phyloP scores from a whole-genome alignment of 2,888 invertebrate genomes.

The Vesta saturnalis region DNA sequence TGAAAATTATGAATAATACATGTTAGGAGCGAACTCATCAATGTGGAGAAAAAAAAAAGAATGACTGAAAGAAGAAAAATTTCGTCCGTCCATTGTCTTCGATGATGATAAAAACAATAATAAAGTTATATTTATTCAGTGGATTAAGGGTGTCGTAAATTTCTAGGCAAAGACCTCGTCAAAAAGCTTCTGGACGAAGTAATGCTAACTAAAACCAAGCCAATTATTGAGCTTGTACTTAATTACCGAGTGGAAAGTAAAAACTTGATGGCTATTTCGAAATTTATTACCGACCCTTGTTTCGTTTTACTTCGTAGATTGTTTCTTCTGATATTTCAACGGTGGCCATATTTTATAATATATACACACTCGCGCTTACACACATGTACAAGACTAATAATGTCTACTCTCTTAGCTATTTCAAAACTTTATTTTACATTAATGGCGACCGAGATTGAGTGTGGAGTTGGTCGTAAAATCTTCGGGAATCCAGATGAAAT shows the following conservation, averaged over 20 bases:
- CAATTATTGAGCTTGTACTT: slow-evolving; percentile 38
- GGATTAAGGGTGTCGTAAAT: slow-evolving; percentile 45
- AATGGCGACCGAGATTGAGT: slow-evolving; percentile 20
- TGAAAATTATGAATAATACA: slow-evolving; percentile 30
- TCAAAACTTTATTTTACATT: slow-evolving; percentile 13
- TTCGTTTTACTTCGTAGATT: slow-evolving; percentile 4
- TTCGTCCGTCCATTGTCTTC: slow-evolving; percentile 29
- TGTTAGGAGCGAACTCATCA: neutral
- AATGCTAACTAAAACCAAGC: slow-evolving; percentile 29
- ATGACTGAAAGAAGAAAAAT: slow-evolving; percentile 7
- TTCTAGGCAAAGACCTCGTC: slow-evolving; percentile 31
- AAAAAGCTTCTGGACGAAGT: slow-evolving; percentile 23
- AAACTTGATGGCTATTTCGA: slow-evolving; percentile 31
- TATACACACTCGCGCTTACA: neutral
- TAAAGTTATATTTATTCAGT: slow-evolving; percentile 44
- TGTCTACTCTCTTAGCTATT: slow-evolving; percentile 2
- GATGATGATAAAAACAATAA: slow-evolving; percentile 24
- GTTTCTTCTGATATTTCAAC: slow-evolving; percentile 14
- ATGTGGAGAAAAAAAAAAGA: neutral
- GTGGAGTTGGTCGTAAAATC: slow-evolving; percentile 24
- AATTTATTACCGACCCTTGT: slow-evolving; percentile 30
- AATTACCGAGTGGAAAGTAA: slow-evolving; percentile 34
- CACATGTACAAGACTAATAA: slow-evolving; percentile 15
- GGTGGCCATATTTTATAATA: neutral
- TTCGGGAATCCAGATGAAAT: too few species aligned